phyloP scores from a whole-genome alignment of 2,888 invertebrate species.

The Mayetiola destructor region DNA sequence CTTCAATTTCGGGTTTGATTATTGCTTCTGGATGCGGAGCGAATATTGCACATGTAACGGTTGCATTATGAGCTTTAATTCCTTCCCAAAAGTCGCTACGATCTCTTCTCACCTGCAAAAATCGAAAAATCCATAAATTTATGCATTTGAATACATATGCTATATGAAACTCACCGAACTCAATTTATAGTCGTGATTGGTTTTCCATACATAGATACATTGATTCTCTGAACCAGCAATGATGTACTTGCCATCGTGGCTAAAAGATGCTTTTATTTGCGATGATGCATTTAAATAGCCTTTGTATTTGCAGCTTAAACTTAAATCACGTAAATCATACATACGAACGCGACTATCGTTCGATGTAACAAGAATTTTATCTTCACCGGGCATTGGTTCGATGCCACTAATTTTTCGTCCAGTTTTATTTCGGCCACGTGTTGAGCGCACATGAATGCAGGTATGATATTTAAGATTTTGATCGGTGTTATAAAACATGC shows the following conservation, averaged over 20 bases:
- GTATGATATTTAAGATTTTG: slow-evolving; percentile 90
- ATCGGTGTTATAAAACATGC: slow-evolving; percentile 96
- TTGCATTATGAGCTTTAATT: slow-evolving; percentile 86
- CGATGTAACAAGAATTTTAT: slow-evolving; percentile 91
- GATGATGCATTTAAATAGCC: slow-evolving; percentile 88
- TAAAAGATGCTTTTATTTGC: slow-evolving; percentile 94
- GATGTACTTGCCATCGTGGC: slow-evolving; percentile 94
- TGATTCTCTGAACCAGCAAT: slow-evolving; percentile 96
- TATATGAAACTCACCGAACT: slow-evolving; percentile 50
- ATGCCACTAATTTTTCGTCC: slow-evolving; percentile 95
- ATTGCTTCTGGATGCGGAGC: slow-evolving; percentile 91
- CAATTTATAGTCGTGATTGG: slow-evolving; percentile 91
- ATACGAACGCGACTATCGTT: slow-evolving; percentile 94
- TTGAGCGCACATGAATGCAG: slow-evolving; percentile 89
- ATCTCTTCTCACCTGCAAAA: slow-evolving; percentile 59
- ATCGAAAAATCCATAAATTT: not conserved
- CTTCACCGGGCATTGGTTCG: slow-evolving; percentile 89
- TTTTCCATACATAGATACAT: slow-evolving; percentile 97
- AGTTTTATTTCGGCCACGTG: slow-evolving; percentile 87
- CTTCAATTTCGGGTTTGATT: slow-evolving; percentile 53
- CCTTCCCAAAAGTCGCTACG: slow-evolving; percentile 97
- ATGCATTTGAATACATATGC: not conserved
- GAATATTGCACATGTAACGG: slow-evolving; percentile 94
- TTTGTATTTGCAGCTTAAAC: slow-evolving; percentile 89
- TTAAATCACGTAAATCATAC: slow-evolving; percentile 88